Base-by-base conservation (phyloP, 2,797 vertebrate species). In the Sebastes diploproa region DNA sequence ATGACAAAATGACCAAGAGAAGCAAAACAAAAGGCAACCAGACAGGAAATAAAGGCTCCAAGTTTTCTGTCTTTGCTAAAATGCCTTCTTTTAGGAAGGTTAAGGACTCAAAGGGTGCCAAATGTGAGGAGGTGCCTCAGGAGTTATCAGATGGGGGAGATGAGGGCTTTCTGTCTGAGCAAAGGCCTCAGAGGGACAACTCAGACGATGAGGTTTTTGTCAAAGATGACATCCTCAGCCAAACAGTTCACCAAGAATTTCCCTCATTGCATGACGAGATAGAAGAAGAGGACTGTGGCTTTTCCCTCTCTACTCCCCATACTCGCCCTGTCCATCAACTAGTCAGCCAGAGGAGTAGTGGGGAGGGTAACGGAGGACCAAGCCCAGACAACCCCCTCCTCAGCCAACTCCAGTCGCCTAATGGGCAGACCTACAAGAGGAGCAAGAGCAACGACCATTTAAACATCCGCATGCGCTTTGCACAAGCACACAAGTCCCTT, bases 401-500 rank as follows among this genome's bases (percentile, higher is more conserved):
- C 38, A 88, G 46, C 34, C 77, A 86, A 66, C 90, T 89, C 72
- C 85, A 87, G 0, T 71, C 89, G 25, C 91, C 94, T 29, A 94
- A 91, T 34, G 84, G 77, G 11, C 81, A 89, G 23, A 85, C 88
- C 20, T 86, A 90, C 70, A 96, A 94, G 87, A 95, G 93, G 73
- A 95, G 92, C 84, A 97, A 95, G 91, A 95, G 46, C 64, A 89
- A 92, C 0, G 97, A 98, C 58, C 95, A 93, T 55, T 96, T 96
- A 71, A 96, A 94, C 63, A 92, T 98, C 38, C 95, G 90, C 52
- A 94, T 96, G 72, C 96, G 95, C 50, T 86, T 98, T 18, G 95
- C 96, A 67, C 95, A 96, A 84, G 97, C 97, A 9, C 97, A 98
- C 34, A 97, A 96, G 87, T 97, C 97, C 6, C 93, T 98, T 13